Conservation (phyloP, 2,113 vertebrate species). For the Lutjanus erythropterus region DNA sequence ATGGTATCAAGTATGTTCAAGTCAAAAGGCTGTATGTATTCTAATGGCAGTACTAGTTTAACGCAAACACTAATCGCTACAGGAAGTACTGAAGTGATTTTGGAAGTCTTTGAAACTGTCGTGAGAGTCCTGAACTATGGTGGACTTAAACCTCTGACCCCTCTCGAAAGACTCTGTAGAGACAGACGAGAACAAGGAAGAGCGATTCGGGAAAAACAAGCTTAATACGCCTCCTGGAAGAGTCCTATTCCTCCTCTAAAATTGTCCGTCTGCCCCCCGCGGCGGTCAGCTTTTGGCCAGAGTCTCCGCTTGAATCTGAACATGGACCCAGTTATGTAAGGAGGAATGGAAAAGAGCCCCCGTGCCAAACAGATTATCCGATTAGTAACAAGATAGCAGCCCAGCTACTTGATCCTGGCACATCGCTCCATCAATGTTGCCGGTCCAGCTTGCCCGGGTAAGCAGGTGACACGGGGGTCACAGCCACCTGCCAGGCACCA, state of each 20-base stretch:
- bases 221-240: background rate
- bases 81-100: background rate
- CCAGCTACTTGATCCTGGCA: conserved; percentile 73
- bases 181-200: background rate
- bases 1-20: too few relatives aligned
- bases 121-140: too few relatives aligned
- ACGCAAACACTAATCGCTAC: background rate
- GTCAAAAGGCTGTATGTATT: too few relatives aligned
- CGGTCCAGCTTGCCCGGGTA: conserved; percentile 16
- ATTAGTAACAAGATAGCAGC: conserved; percentile 79
- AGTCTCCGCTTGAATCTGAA: conserved; percentile 33
- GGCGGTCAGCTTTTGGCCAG: conserved; percentile 3
- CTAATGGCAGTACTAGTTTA: background rate
- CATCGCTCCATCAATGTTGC: conserved; percentile 36
- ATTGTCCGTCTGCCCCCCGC: conserved; percentile 6
- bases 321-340: conserved; percentile 77
- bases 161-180: background rate
- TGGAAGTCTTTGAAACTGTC: background rate
- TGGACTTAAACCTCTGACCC: conserved; percentile 11
- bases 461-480: conserved; percentile 40
- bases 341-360: conserved; percentile 72
- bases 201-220: background rate
- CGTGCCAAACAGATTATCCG: conserved; percentile 78
- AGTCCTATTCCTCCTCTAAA: background rate
- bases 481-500: conserved; percentile 10